Conservation (phyloP, 2,888 invertebrate genomes). For the Sclerodermus sp. region DNA sequence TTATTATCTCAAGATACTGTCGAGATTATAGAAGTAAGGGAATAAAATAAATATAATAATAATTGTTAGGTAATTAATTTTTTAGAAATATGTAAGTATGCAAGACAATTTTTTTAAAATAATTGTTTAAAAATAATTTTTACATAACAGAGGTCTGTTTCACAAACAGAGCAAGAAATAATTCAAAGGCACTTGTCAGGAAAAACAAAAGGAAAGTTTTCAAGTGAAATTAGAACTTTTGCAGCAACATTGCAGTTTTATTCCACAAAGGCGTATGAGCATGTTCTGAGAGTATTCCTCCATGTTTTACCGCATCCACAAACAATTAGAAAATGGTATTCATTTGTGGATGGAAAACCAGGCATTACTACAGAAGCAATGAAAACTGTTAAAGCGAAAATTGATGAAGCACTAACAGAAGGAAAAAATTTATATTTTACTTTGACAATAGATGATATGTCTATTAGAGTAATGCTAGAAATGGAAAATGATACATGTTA, state of each 20-base stretch:
- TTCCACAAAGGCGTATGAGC: background rate
- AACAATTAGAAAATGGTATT: constrained; percentile 4
- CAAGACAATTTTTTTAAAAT: too few species aligned
- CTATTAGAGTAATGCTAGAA: background rate
- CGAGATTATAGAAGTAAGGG: too few species aligned
- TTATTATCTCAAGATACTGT: too few species aligned
- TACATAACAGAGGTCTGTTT: too few species aligned
- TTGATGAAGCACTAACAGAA: background rate
- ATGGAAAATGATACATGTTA: background rate
- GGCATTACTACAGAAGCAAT: too few species aligned
- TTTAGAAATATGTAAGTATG: too few species aligned
- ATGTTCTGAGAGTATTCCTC: background rate
- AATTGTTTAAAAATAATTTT: too few species aligned
- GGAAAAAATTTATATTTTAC: constrained; percentile 1
- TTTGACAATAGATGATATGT: constrained; percentile 2
- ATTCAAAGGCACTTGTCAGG: too few species aligned
- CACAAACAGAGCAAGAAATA: too few species aligned
- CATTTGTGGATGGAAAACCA: background rate
- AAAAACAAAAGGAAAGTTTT: background rate
- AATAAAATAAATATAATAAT: too few species aligned
- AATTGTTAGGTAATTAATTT: too few species aligned
- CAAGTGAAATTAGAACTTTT: background rate
- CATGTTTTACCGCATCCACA: constrained; percentile 2
- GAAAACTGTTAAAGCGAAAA: constrained; percentile 4
- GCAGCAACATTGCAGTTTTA: constrained; percentile 3